Evolutionary conservation across 2,797 vertebrate genomes (phyloP).

Genomic region (Falco columbarius): DNA sequence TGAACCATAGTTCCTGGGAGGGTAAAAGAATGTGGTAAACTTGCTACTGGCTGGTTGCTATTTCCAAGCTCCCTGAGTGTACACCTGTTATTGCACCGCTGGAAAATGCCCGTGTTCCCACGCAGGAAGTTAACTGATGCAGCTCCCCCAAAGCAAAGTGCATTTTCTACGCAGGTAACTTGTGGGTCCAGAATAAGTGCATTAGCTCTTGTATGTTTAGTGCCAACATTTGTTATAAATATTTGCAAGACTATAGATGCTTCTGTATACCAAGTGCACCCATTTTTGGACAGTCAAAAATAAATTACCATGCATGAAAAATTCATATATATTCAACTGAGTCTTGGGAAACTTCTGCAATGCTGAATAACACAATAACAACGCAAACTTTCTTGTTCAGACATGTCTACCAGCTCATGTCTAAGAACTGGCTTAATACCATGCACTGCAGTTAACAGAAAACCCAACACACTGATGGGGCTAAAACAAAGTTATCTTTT

Average conservation of each 20-base stretch:
- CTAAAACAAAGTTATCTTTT: background rate
- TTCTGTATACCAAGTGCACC: background rate
- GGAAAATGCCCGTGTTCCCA: background rate
- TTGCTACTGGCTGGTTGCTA: background rate
- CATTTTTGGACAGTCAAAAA: background rate
- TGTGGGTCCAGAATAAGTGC: background rate
- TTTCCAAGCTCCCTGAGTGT: background rate
- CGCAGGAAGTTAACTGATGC: background rate
- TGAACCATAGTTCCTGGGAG: background rate
- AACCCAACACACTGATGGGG: background rate
- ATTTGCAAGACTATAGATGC: background rate
- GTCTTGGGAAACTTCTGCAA: background rate
- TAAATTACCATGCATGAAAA: background rate
- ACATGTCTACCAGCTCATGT: background rate
- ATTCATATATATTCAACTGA: background rate
- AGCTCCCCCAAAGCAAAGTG: background rate
- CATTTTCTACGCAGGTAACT: background rate
- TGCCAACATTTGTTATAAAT: background rate
- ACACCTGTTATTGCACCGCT: background rate
- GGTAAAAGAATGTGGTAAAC: background rate
- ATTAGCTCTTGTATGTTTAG: accelerated
- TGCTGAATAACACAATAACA: background rate
- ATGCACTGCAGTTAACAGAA: background rate
- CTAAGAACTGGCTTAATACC: background rate
- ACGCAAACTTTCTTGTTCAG: background rate